phyloP scores from a whole-genome alignment of 2,888 invertebrate species.

The Lagria hirta region DNA sequence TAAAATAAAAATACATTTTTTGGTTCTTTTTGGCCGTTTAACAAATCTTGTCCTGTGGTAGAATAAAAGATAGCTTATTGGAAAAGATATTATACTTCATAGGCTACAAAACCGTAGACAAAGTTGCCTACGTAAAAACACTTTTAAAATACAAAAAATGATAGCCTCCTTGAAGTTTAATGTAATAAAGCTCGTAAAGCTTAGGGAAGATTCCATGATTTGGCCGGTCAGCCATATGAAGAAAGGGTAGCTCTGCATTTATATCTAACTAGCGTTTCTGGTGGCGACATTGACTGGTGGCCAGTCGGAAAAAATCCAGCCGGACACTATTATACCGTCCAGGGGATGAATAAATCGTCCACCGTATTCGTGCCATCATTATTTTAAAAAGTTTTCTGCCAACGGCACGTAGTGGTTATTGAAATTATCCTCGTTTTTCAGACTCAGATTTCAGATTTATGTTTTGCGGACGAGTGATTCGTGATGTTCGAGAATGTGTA shows the following conservation, averaged over 20 bases:
- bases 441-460: slow-evolving; percentile 44
- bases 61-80: too few relatives aligned
- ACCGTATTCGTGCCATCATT: slow-evolving; percentile 32
- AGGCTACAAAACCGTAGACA: too few relatives aligned
- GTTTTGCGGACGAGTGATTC: slow-evolving; percentile 35
- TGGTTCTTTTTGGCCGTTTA: too few relatives aligned
- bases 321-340: slow-evolving; percentile 43
- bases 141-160: too few relatives aligned
- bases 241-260: slow-evolving; percentile 46
- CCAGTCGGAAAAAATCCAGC: slow-evolving; percentile 42
- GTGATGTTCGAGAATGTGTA: slow-evolving; percentile 30
- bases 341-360: slow-evolving; percentile 28
- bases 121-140: too few relatives aligned
- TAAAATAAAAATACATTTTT: too few relatives aligned
- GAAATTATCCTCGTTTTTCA: slow-evolving; percentile 46
- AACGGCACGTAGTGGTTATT: slow-evolving; percentile 46
- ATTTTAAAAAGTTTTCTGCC: slow-evolving; percentile 47
- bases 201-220: too few relatives aligned
- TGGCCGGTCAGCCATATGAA: slow-evolving; percentile 40
- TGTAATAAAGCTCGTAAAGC: too few relatives aligned
- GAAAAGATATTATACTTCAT: too few relatives aligned
- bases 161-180: too few relatives aligned
- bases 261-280: slow-evolving; percentile 47
- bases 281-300: slow-evolving; percentile 49
- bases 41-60: too few relatives aligned